Percentiles rank a stretch among this genome's conserved stretches.
These are phyloP conservation scores for Piprites chloris DNA, from an alignment of 2,113 vertebrate genomes.

Conservation along the genomic window DNA sequence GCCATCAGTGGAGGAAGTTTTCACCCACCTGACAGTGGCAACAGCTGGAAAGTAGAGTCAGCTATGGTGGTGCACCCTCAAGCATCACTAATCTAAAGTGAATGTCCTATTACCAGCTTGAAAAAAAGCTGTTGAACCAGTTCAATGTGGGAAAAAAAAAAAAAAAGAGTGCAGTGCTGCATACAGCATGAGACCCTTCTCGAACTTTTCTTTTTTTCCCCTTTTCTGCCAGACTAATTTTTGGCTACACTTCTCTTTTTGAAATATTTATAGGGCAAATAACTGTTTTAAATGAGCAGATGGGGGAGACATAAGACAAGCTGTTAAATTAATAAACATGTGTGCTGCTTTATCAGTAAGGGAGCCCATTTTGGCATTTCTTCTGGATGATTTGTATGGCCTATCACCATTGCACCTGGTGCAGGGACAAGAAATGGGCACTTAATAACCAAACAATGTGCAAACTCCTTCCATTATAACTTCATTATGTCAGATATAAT, in stretches of 20 bases:
- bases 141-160: background rate
- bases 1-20: slow-evolving; percentile 37
- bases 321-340: slow-evolving; percentile 78
- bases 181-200: background rate
- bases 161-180: background rate
- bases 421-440: slow-evolving; percentile 79
- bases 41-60: slow-evolving; percentile 47
- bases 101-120: slow-evolving; percentile 42
- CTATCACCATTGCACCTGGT: slow-evolving; percentile 82
- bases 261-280: slow-evolving; percentile 71
- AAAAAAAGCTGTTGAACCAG: background rate
- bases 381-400: slow-evolving; percentile 78
- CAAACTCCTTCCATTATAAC: slow-evolving; percentile 84
- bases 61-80: background rate
- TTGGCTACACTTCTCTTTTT: slow-evolving; percentile 62
- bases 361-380: slow-evolving; percentile 74
- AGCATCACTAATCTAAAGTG: slow-evolving; percentile 50
- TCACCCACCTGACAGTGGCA: slow-evolving; percentile 5
- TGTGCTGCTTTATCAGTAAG: slow-evolving; percentile 72
- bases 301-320: slow-evolving; percentile 78
- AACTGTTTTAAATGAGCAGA: slow-evolving; percentile 77
- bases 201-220: background rate
- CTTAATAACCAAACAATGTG: slow-evolving; percentile 89
- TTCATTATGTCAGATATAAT: slow-evolving; percentile 90
- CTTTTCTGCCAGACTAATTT: slow-evolving; percentile 36